phyloP scores from a whole-genome alignment of 2,888 invertebrate genomes.

The Linyphia triangularis region DNA sequence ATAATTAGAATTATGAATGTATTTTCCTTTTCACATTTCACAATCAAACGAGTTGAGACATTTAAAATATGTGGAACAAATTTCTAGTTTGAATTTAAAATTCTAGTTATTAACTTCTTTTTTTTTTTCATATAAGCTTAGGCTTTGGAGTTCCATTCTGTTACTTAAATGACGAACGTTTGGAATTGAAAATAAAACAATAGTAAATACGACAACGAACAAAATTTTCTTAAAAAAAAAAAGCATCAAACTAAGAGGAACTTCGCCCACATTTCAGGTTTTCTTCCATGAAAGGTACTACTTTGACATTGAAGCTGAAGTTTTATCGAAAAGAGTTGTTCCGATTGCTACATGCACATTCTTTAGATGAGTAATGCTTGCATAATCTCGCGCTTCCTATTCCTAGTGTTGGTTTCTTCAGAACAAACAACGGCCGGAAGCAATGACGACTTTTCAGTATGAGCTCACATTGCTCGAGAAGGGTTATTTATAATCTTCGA shows the following conservation, averaged over 20 bases:
- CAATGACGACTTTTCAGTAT: neutral
- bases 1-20: no score
- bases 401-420: slow-evolving; percentile 6
- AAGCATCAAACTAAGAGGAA: neutral
- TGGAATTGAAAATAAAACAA: no score
- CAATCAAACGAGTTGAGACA: no score
- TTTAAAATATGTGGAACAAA: no score
- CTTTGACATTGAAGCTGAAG: neutral
- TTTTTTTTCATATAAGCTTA: no score
- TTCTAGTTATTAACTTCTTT: no score
- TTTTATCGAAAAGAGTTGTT: neutral
- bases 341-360: neutral
- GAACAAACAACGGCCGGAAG: slow-evolving; percentile 47
- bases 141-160: no score
- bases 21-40: no score
- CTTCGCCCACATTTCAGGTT: neutral
- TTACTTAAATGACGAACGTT: no score
- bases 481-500: slow-evolving; percentile 3
- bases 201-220: neutral
- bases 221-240: neutral
- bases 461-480: neutral
- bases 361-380: slow-evolving; percentile 34
- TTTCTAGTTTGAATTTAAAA: no score
- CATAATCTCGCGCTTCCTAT: slow-evolving; percentile 44
- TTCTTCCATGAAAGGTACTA: neutral